Percentiles rank a stretch among this genome's conserved stretches.
These are phyloP conservation scores for Chirona hameri DNA, from an alignment of 2,888 invertebrate genomes.

Conservation along the genomic window DNA sequence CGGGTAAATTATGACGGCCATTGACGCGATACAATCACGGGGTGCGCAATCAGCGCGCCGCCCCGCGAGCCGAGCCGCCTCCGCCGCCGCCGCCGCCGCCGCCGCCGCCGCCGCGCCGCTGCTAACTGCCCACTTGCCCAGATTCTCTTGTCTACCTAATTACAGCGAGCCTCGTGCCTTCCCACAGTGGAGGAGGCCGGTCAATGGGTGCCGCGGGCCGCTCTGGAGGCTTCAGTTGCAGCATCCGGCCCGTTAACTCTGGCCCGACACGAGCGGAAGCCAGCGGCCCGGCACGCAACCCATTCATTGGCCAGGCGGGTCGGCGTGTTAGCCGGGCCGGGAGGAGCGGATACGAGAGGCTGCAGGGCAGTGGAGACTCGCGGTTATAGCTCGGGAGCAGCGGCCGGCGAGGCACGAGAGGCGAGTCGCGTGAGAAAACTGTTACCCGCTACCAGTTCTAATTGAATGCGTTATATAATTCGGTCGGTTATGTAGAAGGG, in stretches of 20 bases:
- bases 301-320: slow-evolving; percentile 4
- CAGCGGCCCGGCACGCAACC: neutral
- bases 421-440: too few relatives aligned
- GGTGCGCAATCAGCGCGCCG: neutral
- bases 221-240: neutral
- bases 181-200: slow-evolving; percentile 12
- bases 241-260: neutral
- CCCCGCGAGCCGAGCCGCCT: neutral
- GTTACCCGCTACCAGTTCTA: too few relatives aligned
- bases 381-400: too few relatives aligned
- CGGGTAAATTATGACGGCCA: slow-evolving; percentile 1
- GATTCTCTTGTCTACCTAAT: neutral
- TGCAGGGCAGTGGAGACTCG: neutral
- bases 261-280: neutral
- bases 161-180: neutral
- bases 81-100: too few relatives aligned
- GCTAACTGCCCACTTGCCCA: neutral
- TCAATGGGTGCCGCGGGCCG: neutral
- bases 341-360: neutral
- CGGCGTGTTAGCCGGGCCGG: neutral
- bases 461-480: too few relatives aligned
- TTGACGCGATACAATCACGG: slow-evolving; percentile 9
- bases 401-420: too few relatives aligned
- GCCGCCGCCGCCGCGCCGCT: neutral
- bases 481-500: too few relatives aligned